Percentiles rank a stretch among this genome's conserved stretches.
Conservation (phyloP, 1,140 invertebrate species). For the Trypoxylus dichotomus region DNA sequence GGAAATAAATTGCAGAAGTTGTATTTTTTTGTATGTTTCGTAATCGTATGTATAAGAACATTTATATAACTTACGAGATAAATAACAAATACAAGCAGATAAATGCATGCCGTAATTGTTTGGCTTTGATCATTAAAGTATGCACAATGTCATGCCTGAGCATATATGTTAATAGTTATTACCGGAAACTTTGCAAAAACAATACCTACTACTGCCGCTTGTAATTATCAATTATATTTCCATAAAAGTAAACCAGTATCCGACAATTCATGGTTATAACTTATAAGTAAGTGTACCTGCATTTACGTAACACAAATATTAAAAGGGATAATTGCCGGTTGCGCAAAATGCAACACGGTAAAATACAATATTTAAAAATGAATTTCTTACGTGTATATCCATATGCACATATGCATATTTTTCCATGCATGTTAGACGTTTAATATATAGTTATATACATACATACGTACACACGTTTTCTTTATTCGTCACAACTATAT, state of each 20-base stretch:
- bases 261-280: neutral
- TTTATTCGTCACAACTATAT: neutral
- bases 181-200: constrained; percentile 15
- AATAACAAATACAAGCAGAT: neutral
- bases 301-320: constrained; percentile 11
- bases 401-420: neutral
- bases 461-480: neutral
- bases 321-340: constrained; percentile 5
- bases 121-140: neutral
- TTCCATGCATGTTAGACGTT: neutral
- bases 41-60: too few species aligned
- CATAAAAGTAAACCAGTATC: constrained; percentile 2
- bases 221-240: constrained; percentile 7
- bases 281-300: constrained; percentile 3
- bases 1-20: too few species aligned
- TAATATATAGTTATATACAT: neutral
- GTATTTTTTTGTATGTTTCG: too few species aligned
- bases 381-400: neutral
- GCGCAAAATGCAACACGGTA: neutral
- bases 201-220: neutral
- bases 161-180: constrained; percentile 10
- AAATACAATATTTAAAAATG: neutral
- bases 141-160: neutral
- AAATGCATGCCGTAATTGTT: neutral
- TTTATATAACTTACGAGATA: neutral